Conservation (phyloP, 2,797 vertebrate genomes). For the Parauchenoglanis ngamensis region DNA sequence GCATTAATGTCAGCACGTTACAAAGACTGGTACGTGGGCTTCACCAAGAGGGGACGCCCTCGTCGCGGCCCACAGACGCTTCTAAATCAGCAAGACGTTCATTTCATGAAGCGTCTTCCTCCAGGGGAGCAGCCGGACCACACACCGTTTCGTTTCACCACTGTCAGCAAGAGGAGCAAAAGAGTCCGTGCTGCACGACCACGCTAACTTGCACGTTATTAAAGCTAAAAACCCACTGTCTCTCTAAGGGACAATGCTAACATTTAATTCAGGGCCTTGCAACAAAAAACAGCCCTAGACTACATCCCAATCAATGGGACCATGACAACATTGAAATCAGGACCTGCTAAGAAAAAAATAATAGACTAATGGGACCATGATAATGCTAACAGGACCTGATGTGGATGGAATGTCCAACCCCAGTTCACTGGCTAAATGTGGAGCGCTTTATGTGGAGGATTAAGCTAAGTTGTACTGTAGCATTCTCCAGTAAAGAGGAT, state of each 20-base stretch:
- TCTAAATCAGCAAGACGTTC: slow-evolving; percentile 82
- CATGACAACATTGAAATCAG: slow-evolving; percentile 32
- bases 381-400: slow-evolving; percentile 40
- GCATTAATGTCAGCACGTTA: slow-evolving; percentile 82
- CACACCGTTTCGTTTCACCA: slow-evolving; percentile 81
- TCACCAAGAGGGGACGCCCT: slow-evolving; percentile 80
- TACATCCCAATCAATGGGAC: slow-evolving; percentile 43
- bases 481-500: slow-evolving; percentile 48
- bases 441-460: slow-evolving; percentile 37
- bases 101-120: slow-evolving; percentile 84
- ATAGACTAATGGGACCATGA: slow-evolving; percentile 23
- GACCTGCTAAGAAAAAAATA: slow-evolving; percentile 15
- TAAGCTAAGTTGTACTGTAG: slow-evolving; percentile 33
- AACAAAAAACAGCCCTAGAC: slow-evolving; percentile 43
- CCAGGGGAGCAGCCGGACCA: slow-evolving; percentile 78
- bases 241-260: slow-evolving; percentile 42
- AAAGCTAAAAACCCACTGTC: slow-evolving; percentile 61
- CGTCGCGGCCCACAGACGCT: slow-evolving; percentile 78
- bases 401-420: slow-evolving; percentile 30
- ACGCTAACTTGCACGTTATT: slow-evolving; percentile 65
- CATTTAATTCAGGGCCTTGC: slow-evolving; percentile 40
- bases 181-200: slow-evolving; percentile 74
- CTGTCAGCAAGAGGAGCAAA: slow-evolving; percentile 77
- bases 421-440: slow-evolving; percentile 31
- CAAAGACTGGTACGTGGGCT: slow-evolving; percentile 82